phyloP scores from a whole-genome alignment of 2,888 invertebrate genomes.

The Philaethria dido region DNA sequence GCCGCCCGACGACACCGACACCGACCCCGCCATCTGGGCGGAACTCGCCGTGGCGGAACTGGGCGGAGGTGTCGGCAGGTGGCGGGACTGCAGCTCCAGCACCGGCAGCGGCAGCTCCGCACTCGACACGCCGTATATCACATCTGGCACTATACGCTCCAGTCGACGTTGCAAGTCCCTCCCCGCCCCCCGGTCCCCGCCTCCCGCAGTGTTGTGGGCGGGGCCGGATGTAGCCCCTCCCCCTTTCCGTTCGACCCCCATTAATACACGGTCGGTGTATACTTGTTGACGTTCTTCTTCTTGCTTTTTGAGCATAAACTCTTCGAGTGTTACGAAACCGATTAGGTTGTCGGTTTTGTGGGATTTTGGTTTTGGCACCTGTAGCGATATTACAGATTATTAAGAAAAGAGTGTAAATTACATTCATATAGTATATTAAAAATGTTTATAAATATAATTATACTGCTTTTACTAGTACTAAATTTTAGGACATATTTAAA shows the following conservation, averaged over 20 bases:
- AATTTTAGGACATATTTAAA: too few relatives aligned
- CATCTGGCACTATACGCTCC: conserved; percentile 77
- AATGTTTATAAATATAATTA: too few relatives aligned
- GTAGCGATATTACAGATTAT: not conserved
- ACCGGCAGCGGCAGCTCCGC: conserved; percentile 27
- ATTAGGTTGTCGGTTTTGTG: conserved; percentile 80
- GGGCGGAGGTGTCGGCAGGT: not conserved
- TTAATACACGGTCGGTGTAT: conserved; percentile 81
- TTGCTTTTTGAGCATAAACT: conserved; percentile 90
- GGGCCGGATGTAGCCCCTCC: not conserved
- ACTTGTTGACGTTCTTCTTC: conserved; percentile 84
- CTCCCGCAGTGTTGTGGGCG: not conserved
- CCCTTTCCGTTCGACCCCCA: conserved; percentile 32
- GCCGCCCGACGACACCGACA: conserved; percentile 20
- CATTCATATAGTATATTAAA: too few relatives aligned
- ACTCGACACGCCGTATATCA: conserved; percentile 76
- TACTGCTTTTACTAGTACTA: too few relatives aligned
- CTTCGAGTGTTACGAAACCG: conserved; percentile 90
- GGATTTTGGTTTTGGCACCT: conserved; percentile 44
- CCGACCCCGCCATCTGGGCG: not conserved
- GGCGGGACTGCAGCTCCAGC: conserved; percentile 32
- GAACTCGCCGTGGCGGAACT: not conserved
- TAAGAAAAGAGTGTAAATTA: too few relatives aligned
- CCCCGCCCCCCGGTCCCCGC: not conserved
- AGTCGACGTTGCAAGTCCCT: conserved; percentile 45